A percentile compares a stretch with the other conserved stretches of the same genome.
Conservation (phyloP, 1,140 invertebrate species). For the fruit fly (Drosophila melanogaster) region Release_6_plus_ISO1_MT NC_004354.4:3177501-3178000, state of each 20-base stretch:
- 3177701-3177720: not conserved
- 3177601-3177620: not conserved
- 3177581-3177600: not conserved
- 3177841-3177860: conserved; percentile 73
- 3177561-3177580: conserved; percentile 17
- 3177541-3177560: not conserved
- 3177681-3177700: not conserved
- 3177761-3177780: conserved; percentile 35
- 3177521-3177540: not conserved
- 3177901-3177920: not conserved
- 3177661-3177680: not conserved
- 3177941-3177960: conserved; percentile 61
- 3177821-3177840: conserved; percentile 17
- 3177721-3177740: conserved; percentile 29
- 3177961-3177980: conserved; percentile 74
- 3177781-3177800: conserved; percentile 39
- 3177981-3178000: conserved; percentile 51
- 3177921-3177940: conserved; percentile 12
- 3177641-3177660: no score
- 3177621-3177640: no score
- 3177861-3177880: conserved; percentile 79
- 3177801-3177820: conserved; percentile 31
- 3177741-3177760: conserved; percentile 39
- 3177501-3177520: not conserved
- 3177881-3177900: conserved; percentile 62